phyloP scores from a whole-genome alignment of 2,797 vertebrate species.

The Xiphophorus birchmanni region DNA sequence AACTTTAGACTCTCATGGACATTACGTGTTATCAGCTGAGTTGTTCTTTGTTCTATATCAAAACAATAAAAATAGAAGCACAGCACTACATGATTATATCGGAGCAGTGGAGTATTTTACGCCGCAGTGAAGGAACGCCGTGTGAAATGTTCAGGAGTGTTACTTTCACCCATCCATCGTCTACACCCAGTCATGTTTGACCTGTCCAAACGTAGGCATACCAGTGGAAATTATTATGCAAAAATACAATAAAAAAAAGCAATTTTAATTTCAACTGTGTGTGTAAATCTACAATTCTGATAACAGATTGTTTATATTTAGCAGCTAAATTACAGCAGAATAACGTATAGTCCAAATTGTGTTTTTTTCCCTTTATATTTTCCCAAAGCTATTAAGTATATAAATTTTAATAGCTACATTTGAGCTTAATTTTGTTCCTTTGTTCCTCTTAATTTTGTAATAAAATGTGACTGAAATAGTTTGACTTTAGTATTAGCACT shows the following conservation, averaged over 20 bases:
- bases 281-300: not conserved
- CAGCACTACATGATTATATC: not conserved
- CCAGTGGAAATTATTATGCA: not conserved
- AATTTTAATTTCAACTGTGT: not conserved
- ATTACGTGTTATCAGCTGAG: slow-evolving; percentile 1
- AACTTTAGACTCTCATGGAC: not conserved
- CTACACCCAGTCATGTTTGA: not conserved
- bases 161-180: not conserved
- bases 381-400: not conserved
- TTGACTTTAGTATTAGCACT: not conserved
- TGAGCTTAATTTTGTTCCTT: not conserved
- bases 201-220: not conserved
- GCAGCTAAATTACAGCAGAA: not conserved
- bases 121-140: slow-evolving; percentile 12
- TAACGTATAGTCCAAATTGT: not conserved
- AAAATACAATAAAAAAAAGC: not conserved
- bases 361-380: not conserved
- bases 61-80: not conserved
- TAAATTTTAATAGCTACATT: not conserved
- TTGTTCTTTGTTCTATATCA: not conserved
- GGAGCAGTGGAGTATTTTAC: slow-evolving; percentile 11
- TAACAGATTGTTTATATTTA: not conserved
- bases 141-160: slow-evolving; percentile 15
- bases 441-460: too few relatives aligned
- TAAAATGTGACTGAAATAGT: not conserved